These are phyloP conservation scores for Anguilla japonica DNA, from an alignment of 2,113 vertebrate genomes.

Conservation along the genomic window DNA sequence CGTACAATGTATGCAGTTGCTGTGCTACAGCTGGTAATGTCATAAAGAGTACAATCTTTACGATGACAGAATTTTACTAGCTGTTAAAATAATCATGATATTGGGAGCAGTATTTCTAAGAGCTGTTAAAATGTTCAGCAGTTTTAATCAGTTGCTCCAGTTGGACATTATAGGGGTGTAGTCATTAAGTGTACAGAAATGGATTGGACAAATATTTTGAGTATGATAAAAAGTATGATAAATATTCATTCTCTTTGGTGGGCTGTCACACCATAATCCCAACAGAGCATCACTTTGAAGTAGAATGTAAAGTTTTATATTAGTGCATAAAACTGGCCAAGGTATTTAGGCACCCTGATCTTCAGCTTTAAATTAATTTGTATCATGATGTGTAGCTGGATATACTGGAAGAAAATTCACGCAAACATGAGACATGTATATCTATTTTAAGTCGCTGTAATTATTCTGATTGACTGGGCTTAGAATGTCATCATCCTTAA, in stretches of 20 bases:
- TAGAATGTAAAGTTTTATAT: not conserved
- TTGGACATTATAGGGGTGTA: not conserved
- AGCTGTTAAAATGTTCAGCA: not conserved
- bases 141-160: not conserved
- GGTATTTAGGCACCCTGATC: not conserved
- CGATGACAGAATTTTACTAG: not conserved
- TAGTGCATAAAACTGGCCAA: not conserved
- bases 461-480: not conserved
- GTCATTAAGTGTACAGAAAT: not conserved
- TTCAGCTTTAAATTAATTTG: not conserved
- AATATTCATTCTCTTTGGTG: not conserved
- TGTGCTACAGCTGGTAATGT: not conserved
- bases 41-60: not conserved
- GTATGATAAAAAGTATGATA: not conserved
- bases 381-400: not conserved
- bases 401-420: not conserved
- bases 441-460: not conserved
- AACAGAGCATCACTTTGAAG: not conserved
- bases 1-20: not conserved
- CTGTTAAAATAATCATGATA: not conserved
- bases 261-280: not conserved
- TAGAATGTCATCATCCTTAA: not conserved
- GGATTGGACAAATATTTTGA: not conserved
- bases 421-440: not conserved
- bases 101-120: not conserved